A percentile compares a stretch with the other conserved stretches of the same genome.
These are phyloP conservation scores for Helicoverpa assulta DNA, from an alignment of 2,888 invertebrate genomes.

Conservation along the genomic window DNA sequence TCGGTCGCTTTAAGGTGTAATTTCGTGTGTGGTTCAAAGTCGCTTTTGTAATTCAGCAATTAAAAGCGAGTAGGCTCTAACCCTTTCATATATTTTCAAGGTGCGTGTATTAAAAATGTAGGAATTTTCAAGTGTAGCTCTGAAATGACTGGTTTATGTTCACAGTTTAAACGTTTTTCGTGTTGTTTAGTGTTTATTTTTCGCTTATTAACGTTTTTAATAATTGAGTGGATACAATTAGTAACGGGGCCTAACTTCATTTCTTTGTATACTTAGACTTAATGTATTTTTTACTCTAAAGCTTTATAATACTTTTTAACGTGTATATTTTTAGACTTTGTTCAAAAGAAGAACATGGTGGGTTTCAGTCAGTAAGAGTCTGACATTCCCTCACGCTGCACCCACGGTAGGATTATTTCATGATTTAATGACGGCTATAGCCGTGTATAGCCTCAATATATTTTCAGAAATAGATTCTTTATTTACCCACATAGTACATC, in stretches of 20 bases:
- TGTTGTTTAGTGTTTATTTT: constrained; percentile 35
- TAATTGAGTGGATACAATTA: constrained; percentile 27
- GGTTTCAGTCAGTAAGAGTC: too few species aligned
- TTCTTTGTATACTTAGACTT: too few species aligned
- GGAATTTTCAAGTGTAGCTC: constrained; percentile 51
- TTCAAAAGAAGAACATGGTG: too few species aligned
- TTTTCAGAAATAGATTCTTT: not conserved
- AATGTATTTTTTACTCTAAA: too few species aligned
- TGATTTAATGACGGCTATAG: too few species aligned
- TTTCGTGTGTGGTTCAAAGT: not conserved
- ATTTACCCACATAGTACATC: not conserved
- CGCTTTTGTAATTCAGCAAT: constrained; percentile 39
- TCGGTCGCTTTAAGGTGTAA: not conserved
- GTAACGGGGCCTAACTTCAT: not conserved
- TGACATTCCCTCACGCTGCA: too few species aligned
- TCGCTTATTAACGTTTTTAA: constrained; percentile 17
- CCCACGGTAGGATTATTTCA: too few species aligned
- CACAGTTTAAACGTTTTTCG: constrained; percentile 37
- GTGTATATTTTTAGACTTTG: too few species aligned
- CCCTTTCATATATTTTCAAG: constrained; percentile 61
- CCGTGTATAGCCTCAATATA: too few species aligned
- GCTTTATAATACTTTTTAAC: too few species aligned
- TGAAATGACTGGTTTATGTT: constrained; percentile 44
- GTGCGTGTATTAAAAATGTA: constrained; percentile 59
- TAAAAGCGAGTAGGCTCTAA: constrained; percentile 31